Conservation (phyloP, 2,113 vertebrate species). For the Hyaena hyaena region DNA sequence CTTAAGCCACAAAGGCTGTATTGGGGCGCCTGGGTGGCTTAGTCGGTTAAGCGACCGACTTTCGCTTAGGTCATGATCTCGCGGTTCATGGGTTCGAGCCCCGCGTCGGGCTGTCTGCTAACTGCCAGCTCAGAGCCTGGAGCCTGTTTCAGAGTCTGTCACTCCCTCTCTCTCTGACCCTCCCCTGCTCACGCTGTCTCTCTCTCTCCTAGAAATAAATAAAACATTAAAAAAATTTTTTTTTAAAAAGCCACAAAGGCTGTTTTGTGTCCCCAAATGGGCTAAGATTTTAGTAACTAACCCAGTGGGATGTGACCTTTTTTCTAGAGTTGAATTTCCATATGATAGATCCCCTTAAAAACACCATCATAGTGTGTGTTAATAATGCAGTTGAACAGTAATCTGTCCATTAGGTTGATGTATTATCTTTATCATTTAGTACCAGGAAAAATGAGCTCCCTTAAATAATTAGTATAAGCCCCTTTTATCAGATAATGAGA, state of each 20-base stretch:
- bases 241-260: not conserved
- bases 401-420: not conserved
- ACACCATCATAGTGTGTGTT: not conserved
- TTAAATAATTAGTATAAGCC: slow-evolving; percentile 25
- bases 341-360: not conserved
- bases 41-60: no score
- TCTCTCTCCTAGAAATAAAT: no score
- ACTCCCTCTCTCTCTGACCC: no score
- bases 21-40: no score
- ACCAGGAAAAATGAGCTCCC: not conserved
- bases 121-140: no score
- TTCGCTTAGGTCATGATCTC: no score
- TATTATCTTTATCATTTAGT: not conserved
- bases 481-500: not conserved
- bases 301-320: not conserved
- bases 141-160: no score
- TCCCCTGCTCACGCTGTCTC: no score
- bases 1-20: not conserved
- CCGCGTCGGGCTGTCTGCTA: no score
- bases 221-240: not conserved
- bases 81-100: no score
- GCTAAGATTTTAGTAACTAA: not conserved
- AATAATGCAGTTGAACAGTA: slow-evolving; percentile 25
- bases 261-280: not conserved
- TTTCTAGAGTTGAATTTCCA: not conserved